These are phyloP conservation scores for Tanytarsus gracilentus DNA, from an alignment of 2,888 invertebrate species.

Conservation along the genomic window DNA sequence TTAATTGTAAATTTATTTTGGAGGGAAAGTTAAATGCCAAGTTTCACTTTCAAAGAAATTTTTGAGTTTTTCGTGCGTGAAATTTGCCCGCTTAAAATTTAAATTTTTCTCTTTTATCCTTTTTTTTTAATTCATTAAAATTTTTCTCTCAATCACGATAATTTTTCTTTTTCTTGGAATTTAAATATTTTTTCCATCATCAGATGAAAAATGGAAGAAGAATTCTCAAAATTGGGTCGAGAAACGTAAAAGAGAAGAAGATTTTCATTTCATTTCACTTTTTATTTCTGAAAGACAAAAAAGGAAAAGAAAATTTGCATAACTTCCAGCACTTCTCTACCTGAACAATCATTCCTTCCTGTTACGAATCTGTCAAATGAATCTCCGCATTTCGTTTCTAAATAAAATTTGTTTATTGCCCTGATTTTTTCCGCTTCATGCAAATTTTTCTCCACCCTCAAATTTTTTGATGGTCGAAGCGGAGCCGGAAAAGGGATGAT, in stretches of 20 bases:
- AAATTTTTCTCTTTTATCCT: too few relatives aligned
- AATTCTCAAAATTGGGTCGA: neutral
- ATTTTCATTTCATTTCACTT: neutral
- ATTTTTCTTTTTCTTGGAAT: too few relatives aligned
- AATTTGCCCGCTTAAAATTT: too few relatives aligned
- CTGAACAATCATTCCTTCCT: neutral
- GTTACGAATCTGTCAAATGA: neutral
- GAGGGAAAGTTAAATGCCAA: too few relatives aligned
- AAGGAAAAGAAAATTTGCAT: neutral
- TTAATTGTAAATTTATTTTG: too few relatives aligned
- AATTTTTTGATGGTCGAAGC: neutral
- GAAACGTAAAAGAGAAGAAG: neutral
- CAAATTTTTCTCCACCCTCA: neutral
- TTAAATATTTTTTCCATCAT: too few relatives aligned
- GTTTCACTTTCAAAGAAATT: too few relatives aligned
- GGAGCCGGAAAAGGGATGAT: too few relatives aligned
- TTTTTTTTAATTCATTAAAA: too few relatives aligned
- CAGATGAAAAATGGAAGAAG: neutral
- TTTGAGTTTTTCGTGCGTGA: too few relatives aligned
- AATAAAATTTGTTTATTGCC: conserved; percentile 14
- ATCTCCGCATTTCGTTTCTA: neutral
- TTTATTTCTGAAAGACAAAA: too few relatives aligned
- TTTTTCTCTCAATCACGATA: too few relatives aligned
- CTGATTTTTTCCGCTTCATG: conserved; percentile 10
- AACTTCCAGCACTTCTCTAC: neutral